Evolutionary conservation across 2,888 invertebrate species (phyloP), one percentile per base, ranked within the genome.

Genomic region (Eupithecia dodoneata): DNA sequence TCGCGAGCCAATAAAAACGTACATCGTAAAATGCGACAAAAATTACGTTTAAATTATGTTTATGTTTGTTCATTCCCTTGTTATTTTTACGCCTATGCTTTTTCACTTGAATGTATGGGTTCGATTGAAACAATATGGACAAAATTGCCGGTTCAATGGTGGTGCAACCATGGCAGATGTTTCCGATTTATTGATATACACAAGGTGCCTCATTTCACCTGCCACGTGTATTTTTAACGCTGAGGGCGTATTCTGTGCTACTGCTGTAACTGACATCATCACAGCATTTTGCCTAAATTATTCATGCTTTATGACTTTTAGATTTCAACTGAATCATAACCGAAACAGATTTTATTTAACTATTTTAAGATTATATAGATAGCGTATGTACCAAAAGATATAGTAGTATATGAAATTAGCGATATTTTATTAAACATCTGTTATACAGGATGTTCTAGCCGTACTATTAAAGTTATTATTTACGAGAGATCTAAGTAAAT

Each of bases 201-300:
- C 88, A 89, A 85, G 82, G 84, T 84, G 85, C 85, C 79, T 82
- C 78, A 83, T 85, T 87, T 88, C 88, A 90, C 90, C 90, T 89
- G 90, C 85, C 87, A 80, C 82, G 81, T 81, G 85, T 90, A 89
- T 90, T 90, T 90, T 88, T 90, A 89, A 87, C 86, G 78, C 81
- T 81, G 81, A 82, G 83, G 80, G 82, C 80, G 83, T 86, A 59
- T 18, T 82, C 84, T 84, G 42, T 42, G 66, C 83, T 63, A 12
- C 63, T 63, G 63, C 18, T 85, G 85, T 83, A 79, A 85, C 86
- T 89, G 88, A 88, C 86, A 86, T 88, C 87, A 89, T 88, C 87
- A 85, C 85, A 84, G 85, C 85, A 80, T 82, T 73, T 59, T 59
- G 18, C 9, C 7, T 30, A 18, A 18, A 63, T 18, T 63, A 63